Evolutionary conservation across 2,797 vertebrate genomes (phyloP).

Genomic region (Cygnus olor): DNA sequence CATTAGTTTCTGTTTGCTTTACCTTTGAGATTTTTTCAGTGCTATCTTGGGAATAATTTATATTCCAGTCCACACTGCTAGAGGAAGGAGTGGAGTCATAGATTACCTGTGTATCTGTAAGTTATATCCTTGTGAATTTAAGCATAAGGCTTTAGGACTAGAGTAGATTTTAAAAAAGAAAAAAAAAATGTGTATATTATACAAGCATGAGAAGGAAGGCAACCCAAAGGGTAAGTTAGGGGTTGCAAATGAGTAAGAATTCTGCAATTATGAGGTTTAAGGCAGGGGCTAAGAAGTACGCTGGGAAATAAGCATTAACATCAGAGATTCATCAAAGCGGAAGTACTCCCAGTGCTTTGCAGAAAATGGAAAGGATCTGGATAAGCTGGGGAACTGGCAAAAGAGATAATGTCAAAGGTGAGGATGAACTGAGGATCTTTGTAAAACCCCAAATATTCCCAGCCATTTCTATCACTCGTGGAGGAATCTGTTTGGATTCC

Average conservation of each 20-base stretch:
- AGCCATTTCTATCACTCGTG: not conserved
- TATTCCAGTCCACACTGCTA: not conserved
- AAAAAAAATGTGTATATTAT: not conserved
- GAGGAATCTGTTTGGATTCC: not conserved
- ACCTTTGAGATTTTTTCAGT: slow-evolving; percentile 42
- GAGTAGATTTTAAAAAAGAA: not conserved
- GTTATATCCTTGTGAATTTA: slow-evolving; percentile 23
- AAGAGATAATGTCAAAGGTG: not conserved
- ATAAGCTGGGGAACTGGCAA: not conserved
- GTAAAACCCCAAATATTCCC: not conserved
- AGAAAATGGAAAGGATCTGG: not conserved
- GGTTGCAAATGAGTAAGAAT: not conserved
- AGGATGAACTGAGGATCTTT: not conserved
- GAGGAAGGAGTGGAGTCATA: not conserved
- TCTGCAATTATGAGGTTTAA: not conserved
- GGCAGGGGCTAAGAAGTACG: not conserved
- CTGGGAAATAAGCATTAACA: not conserved
- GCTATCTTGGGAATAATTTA: not conserved
- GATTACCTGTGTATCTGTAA: slow-evolving; percentile 9
- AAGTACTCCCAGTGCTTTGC: not conserved
- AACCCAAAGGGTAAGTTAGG: not conserved
- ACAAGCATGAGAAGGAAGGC: not conserved
- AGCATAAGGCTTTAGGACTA: not conserved
- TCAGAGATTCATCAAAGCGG: not conserved
- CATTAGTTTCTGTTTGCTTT: slow-evolving; percentile 10